Percentiles rank a stretch among this genome's conserved stretches.
Evolutionary conservation across 2,888 invertebrate genomes (phyloP).

Genomic region (Monoplex corrugatus): DNA sequence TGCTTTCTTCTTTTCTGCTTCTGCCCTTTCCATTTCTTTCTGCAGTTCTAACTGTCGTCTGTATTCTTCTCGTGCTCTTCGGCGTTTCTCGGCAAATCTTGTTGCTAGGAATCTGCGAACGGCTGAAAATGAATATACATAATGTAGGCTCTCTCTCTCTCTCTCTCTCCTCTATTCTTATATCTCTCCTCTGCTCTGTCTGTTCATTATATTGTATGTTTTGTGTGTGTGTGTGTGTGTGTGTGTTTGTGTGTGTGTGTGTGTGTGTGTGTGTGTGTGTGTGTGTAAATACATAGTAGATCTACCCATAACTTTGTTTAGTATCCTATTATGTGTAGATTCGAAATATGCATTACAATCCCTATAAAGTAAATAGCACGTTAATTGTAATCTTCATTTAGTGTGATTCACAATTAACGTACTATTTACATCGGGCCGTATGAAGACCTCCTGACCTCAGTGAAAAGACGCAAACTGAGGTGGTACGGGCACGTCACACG

Average conservation of each 20-base stretch:
- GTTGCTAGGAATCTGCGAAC: conserved; percentile 62
- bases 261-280: background rate
- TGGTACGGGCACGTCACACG: too few species aligned
- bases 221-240: conserved; percentile 19
- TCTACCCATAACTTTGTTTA: too few species aligned
- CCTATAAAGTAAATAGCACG: too few species aligned
- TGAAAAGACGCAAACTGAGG: too few species aligned
- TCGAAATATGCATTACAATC: too few species aligned
- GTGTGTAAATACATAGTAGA: background rate
- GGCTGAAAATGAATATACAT: conserved; percentile 53
- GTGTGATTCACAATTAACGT: too few species aligned
- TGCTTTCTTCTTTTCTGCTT: conserved; percentile 9
- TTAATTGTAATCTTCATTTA: too few species aligned
- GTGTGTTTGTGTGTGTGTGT: conserved; percentile 16
- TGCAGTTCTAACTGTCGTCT: conserved; percentile 56
- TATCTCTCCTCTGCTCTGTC: too few species aligned
- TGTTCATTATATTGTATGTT: background rate
- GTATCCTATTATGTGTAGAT: too few species aligned
- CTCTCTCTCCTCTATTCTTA: background rate
- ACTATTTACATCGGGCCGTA: too few species aligned
- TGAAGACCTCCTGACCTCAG: too few species aligned
- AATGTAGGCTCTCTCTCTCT: background rate
- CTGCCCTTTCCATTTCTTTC: conserved; percentile 39
- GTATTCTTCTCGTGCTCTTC: conserved; percentile 51
- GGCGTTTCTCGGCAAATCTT: conserved; percentile 43